phyloP scores from a whole-genome alignment of 2,113 vertebrate genomes.

The Centropus bengalensis region DNA sequence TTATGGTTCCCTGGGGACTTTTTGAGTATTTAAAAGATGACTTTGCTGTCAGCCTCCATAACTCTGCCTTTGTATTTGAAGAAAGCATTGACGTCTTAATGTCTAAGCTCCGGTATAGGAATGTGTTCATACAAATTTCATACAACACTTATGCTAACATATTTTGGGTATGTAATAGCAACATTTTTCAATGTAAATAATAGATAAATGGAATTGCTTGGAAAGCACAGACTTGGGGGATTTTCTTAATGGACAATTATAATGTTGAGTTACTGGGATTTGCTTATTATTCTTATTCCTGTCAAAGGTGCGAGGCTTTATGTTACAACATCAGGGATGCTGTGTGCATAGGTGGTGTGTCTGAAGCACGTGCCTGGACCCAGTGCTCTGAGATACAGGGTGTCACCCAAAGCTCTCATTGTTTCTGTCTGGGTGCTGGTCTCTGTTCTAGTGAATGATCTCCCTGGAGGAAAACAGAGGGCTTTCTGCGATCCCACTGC shows the following conservation, averaged over 20 bases:
- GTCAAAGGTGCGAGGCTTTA: fast-evolving
- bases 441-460: background rate
- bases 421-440: background rate
- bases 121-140: background rate
- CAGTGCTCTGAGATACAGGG: fast-evolving
- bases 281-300: background rate
- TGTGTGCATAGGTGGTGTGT: too few relatives aligned
- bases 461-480: background rate
- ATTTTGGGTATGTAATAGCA: background rate
- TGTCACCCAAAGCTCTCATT: fast-evolving
- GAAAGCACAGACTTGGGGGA: background rate
- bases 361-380: background rate
- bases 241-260: background rate
- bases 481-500: background rate
- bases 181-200: background rate
- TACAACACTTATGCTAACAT: background rate
- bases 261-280: background rate
- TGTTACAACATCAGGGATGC: background rate
- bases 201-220: background rate
- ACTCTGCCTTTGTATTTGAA: constrained; percentile 10
- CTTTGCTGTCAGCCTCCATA: background rate
- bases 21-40: constrained; percentile 6
- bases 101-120: background rate
- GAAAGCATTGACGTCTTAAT: background rate
- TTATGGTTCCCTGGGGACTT: background rate